Conservation (phyloP, 1,140 invertebrate species). For the Platyura marginata region DNA sequence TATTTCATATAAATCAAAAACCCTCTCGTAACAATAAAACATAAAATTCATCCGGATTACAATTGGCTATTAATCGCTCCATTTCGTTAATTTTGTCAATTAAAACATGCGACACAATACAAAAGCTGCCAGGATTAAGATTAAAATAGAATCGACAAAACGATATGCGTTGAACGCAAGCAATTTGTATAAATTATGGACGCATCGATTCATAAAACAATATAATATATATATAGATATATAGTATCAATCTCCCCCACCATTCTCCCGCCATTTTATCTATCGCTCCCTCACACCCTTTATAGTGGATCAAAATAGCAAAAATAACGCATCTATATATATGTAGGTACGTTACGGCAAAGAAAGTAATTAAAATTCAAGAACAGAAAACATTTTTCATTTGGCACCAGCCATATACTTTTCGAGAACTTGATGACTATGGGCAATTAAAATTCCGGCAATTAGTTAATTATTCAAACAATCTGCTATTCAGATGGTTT, state of each 20-base stretch:
- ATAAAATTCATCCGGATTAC: too few relatives aligned
- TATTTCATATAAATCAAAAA: too few relatives aligned
- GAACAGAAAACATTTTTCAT: background rate
- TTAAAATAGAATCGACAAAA: background rate
- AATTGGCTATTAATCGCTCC: background rate
- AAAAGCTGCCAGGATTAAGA: background rate
- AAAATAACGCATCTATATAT: too few relatives aligned
- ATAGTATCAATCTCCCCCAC: background rate
- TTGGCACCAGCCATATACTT: background rate
- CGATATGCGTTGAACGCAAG: background rate
- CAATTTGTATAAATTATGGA: background rate
- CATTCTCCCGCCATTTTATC: background rate
- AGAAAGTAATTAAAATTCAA: background rate
- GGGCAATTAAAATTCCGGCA: background rate
- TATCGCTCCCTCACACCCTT: background rate
- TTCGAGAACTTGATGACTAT: background rate
- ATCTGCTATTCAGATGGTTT: background rate
- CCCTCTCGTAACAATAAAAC: too few relatives aligned
- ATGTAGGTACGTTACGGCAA: too few relatives aligned
- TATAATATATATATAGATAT: too few relatives aligned
- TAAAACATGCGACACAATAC: background rate
- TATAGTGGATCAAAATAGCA: too few relatives aligned
- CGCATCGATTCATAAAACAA: too few relatives aligned
- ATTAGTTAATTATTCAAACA: background rate
- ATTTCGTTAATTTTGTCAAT: background rate